These are phyloP conservation scores for Mugil cephalus DNA, from an alignment of 2,113 vertebrate species.

Conservation along the genomic window DNA sequence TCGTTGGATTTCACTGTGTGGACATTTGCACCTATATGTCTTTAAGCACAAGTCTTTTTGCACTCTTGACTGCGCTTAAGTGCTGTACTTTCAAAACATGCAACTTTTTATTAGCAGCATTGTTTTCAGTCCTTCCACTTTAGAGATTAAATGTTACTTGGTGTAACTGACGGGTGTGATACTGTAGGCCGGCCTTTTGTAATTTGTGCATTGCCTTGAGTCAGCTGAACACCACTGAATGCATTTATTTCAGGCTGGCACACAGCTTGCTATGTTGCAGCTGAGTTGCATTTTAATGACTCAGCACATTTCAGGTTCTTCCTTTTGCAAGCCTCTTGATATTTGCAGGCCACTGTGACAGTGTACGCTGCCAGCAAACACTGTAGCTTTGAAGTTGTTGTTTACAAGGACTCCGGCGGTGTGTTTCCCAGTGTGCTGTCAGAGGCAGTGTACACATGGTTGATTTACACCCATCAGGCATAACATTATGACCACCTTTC, in stretches of 20 bases:
- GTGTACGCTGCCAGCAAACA: constrained; percentile 11
- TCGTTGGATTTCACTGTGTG: neutral
- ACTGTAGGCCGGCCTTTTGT: constrained; percentile 10
- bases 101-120: neutral
- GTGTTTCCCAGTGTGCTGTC: constrained; percentile 2
- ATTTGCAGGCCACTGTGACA: constrained; percentile 32
- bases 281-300: constrained; percentile 53
- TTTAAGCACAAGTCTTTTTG: too few species aligned
- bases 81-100: neutral
- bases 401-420: neutral
- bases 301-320: constrained; percentile 54
- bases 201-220: constrained; percentile 27
- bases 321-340: constrained; percentile 29
- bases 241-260: constrained; percentile 30
- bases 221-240: constrained; percentile 29
- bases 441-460: constrained; percentile 2
- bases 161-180: constrained; percentile 17
- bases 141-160: neutral
- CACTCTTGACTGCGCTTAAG: neutral
- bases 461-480: too few species aligned
- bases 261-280: constrained; percentile 44
- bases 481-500: too few species aligned
- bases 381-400: constrained; percentile 17
- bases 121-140: neutral
- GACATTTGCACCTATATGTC: neutral